phyloP scores from a whole-genome alignment of 2,797 vertebrate species.

The Monodelphis domestica region DNA sequence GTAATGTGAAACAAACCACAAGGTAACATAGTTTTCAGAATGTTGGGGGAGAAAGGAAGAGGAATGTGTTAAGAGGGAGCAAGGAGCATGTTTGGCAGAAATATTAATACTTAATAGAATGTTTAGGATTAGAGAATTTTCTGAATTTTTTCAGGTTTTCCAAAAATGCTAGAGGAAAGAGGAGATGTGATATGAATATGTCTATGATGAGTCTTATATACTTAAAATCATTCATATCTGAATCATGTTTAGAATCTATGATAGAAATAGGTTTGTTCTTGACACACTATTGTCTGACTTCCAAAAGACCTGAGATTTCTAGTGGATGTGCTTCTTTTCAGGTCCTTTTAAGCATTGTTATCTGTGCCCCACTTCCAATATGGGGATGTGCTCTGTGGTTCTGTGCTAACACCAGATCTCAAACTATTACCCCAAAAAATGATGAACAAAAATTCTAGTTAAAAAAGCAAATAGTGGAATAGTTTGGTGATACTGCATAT shows the following conservation, averaged over 20 bases:
- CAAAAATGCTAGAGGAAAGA: not conserved
- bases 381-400: not conserved
- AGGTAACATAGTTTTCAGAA: not conserved
- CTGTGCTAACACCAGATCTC: not conserved
- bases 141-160: not conserved
- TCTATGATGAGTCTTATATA: not conserved
- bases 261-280: not conserved
- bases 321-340: not conserved
- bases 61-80: no score
- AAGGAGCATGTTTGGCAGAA: not conserved
- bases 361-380: no score
- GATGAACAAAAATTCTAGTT: not conserved
- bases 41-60: no score
- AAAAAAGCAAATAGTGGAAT: not conserved
- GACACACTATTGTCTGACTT: not conserved
- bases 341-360: not conserved
- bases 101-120: not conserved
- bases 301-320: not conserved
- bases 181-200: not conserved
- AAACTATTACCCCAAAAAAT: not conserved
- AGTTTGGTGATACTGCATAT: no score
- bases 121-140: not conserved
- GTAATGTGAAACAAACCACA: not conserved
- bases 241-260: not conserved
- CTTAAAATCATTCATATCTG: no score